A percentile compares a stretch with the other conserved stretches of the same genome.
phyloP scores from a whole-genome alignment of 2,113 vertebrate species.

The Sorex fumeus region DNA sequence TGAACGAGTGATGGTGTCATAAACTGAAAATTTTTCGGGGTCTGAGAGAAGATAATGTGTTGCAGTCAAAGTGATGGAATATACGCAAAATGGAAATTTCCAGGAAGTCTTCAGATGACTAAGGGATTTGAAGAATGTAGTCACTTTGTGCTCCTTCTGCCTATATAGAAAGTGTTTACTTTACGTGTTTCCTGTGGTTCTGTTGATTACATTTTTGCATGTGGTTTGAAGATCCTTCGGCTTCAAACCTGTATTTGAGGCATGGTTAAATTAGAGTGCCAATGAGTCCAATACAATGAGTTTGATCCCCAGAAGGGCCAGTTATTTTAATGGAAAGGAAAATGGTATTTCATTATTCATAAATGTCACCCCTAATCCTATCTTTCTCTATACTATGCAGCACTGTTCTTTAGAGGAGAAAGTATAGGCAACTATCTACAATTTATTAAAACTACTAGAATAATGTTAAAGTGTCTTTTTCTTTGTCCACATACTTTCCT shows the following conservation, averaged over 20 bases:
- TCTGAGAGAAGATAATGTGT: constrained; percentile 40
- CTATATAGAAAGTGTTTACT: constrained; percentile 79
- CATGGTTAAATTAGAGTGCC: constrained; percentile 70
- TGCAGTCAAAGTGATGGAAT: constrained; percentile 68
- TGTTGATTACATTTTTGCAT: constrained; percentile 80
- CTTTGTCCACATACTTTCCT: neutral
- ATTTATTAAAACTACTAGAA: constrained; percentile 37
- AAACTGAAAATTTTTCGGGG: neutral
- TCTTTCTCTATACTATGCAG: constrained; percentile 59
- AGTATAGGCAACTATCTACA: neutral
- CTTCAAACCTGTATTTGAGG: constrained; percentile 73
- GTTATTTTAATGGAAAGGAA: constrained; percentile 66
- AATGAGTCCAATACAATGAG: constrained; percentile 69
- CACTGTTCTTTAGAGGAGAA: constrained; percentile 53
- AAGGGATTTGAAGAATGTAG: constrained; percentile 73
- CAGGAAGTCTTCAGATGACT: constrained; percentile 74
- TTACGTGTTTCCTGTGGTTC: constrained; percentile 75
- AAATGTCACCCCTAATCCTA: constrained; percentile 60
- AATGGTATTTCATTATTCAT: constrained; percentile 52
- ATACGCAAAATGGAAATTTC: constrained; percentile 77
- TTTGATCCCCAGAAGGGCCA: constrained; percentile 74
- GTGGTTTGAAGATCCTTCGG: constrained; percentile 74
- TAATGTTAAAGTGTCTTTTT: neutral
- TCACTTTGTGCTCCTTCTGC: constrained; percentile 62
- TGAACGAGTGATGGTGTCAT: neutral